Evolutionary conservation across 2,888 invertebrate genomes (phyloP), one percentile per base, ranked within the genome.

Genomic region (Hyalella azteca): DNA sequence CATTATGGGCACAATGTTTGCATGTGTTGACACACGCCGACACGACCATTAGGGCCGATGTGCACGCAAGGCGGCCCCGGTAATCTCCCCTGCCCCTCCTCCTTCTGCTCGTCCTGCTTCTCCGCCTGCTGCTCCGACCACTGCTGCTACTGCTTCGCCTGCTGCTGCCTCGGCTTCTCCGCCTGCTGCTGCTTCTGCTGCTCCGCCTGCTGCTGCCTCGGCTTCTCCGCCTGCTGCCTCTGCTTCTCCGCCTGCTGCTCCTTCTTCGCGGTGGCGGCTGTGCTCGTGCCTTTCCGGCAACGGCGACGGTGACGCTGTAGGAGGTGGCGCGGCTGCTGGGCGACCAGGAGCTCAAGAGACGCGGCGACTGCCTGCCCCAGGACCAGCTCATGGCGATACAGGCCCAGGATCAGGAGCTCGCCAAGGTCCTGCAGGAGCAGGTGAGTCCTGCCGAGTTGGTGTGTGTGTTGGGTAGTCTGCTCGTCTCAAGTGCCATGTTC

Each of bases 341-440:
- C 88, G 92, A 93, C 86, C 92, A 94, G 87, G 94, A 94, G 88
- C 90, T 91, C 83, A 90, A 91, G 86, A 87, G 88, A 86, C 88
- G 89, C 45, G 90, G 90, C 77, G 89, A 91, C 22, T 88, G 90
- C 83, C 88, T 91, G 81, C 90, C 91, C 86, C 87, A 89, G 39
- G 93, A 93, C 88, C 90, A 92, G 84, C 89, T 92, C 86, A 87
- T 93, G 84, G 93, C 93, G 1, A 93, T 93, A 85, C 93, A 94
- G 88, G 93, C 93, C 0, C 93, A 94, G 87, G 94, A 94, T 86
- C 92, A 93, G 82, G 94, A 94, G 87, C 87, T 94, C 77, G 94
- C 94, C 1, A 91, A 92, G 87, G 90, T 93, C 89, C 88, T 94
- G 73, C 93, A 94, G 87, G 93, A 93, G 87, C 89, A 91, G 86